Percentiles rank a stretch among this genome's conserved stretches.
Conservation (phyloP, 2,797 vertebrate species). For the Microctenopoma lineatum region DNA sequence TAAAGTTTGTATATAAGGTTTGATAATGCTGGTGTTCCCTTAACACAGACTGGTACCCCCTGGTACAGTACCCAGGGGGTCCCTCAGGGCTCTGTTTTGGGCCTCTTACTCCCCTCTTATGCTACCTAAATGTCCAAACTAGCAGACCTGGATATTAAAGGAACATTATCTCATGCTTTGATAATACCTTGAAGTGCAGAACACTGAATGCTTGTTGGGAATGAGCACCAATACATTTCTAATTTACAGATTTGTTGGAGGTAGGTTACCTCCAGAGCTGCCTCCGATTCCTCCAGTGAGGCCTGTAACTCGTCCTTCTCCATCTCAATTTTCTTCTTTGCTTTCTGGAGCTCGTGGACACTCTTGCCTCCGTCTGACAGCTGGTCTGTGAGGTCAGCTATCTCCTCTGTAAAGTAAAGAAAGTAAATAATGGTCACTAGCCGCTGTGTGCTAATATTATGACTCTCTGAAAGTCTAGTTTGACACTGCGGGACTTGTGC, state of each 20-base stretch:
- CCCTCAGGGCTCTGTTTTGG: no score
- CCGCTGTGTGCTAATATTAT: neutral
- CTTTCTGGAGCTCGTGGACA: slow-evolving; percentile 87
- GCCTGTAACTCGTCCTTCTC: slow-evolving; percentile 88
- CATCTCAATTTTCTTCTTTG: slow-evolving; percentile 89
- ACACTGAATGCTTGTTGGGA: no score
- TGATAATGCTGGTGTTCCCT: no score
- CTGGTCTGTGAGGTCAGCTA: slow-evolving; percentile 85
- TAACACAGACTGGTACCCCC: no score
- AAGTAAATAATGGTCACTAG: neutral
- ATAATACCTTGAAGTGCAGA: no score
- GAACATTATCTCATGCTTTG: no score
- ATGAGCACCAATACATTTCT: no score
- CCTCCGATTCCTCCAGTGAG: slow-evolving; percentile 87
- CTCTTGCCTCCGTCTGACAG: slow-evolving; percentile 85
- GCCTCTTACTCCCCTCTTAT: no score
- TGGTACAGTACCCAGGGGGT: no score
- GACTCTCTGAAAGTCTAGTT: neutral
- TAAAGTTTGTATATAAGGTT: neutral
- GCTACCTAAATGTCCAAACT: no score
- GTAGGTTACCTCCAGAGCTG: slow-evolving; percentile 82
- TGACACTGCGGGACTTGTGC: neutral
- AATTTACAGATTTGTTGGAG: no score
- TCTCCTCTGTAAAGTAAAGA: slow-evolving; percentile 78
- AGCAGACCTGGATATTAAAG: no score